Evolutionary conservation across 2,888 invertebrate species (phyloP), one percentile per base, ranked within the genome.

Genomic region (Conus canariensis): DNA sequence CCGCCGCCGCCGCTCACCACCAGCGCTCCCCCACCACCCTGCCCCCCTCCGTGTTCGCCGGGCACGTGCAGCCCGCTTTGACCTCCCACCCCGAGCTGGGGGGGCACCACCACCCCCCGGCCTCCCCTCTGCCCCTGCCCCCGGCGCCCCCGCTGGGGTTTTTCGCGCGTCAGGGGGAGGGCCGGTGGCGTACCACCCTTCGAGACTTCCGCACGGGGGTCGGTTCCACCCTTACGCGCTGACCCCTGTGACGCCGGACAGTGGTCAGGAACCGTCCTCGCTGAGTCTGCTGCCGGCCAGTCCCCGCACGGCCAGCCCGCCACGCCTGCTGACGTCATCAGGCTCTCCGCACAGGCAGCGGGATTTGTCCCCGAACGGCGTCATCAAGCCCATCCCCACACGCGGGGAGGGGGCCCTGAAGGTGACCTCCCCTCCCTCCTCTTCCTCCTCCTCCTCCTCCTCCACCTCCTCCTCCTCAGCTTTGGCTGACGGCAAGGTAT

Each of bases 1-100:
- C 60, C 85, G 80, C 59, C 80, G 77, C 82, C 16, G 56, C 85
- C 16, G 30, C 25, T 10, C 85, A 85, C n/a, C 85, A 85, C 6
- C 85, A 85, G 3, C 83, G 19, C 59, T 58, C 58, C 83, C 14
- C 58, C 85, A 85, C 60, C 85, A 60, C 14, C 74, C 67, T 74
- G 88, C 59, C 90, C 82, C 19, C 90, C 59, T 56, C 90, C 82
- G 64, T 87, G 67, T 25, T 90, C 86, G 30, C 90, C 86, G 67
- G 67, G 82, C 89, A 89, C 60, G 25, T 89, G 67, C 89, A 83
- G 70, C 70, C 60, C 22, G 85, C 85, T 14, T 60, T 89, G 85
- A 67, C 80, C 19, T 58, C 60, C 60, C 85, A 60, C 25, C 60
- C 64, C 5, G 60, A 60, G 14, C 67, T 59, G 25, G 59, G 10